Evolutionary conservation across 1,140 invertebrate genomes (phyloP), one percentile per base, ranked within the genome.

Genomic region (Pantala flavescens): DNA sequence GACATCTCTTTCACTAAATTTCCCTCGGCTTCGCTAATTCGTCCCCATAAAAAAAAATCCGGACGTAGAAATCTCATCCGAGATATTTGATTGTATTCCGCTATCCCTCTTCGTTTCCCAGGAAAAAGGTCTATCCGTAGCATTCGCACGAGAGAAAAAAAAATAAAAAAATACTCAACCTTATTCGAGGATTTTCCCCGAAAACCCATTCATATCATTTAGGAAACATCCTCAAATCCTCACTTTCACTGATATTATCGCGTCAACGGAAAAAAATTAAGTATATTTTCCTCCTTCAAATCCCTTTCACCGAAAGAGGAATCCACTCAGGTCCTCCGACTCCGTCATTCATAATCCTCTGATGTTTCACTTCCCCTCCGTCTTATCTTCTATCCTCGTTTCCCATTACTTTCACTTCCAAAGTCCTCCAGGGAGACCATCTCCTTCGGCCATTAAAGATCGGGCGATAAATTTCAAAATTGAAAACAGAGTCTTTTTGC

Each of bases 381-480:
- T 63, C 49, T 63, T 63, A 19, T 21, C n/a, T 63, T 14, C 49
- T 19, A 49, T 21, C 49, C 49, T 63, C 49, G n/a, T 63, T 5
- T 63, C 49, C 49, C 49, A 21, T 63, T 21, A 19, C 49, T 63
- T 63, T 63, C 49, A 63, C 14, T 63, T 63, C 49, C 49, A 21
- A 63, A 63, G 49, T 63, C 49, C 49, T 63, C 16, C 49, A 36
- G 49, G 49, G 49, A 21, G 49, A 63, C n/a, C 49, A 63, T 63
- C 49, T 63, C 49, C 49, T 63, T 21, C n/a, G 49, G 49, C 14
- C 49, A 63, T 63, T 63, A 63, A 63, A 63, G 49, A 63, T 63
- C 49, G 49, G 49, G 49, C 49, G 49, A 63, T 63, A 63, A 63
- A 63, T 63, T 63, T 63, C 49, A 63, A 63, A 63, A 63, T 63